A percentile compares a stretch with the other conserved stretches of the same genome.
phyloP scores from a whole-genome alignment of 2,113 vertebrate genomes.

The Phasianus colchicus region DNA sequence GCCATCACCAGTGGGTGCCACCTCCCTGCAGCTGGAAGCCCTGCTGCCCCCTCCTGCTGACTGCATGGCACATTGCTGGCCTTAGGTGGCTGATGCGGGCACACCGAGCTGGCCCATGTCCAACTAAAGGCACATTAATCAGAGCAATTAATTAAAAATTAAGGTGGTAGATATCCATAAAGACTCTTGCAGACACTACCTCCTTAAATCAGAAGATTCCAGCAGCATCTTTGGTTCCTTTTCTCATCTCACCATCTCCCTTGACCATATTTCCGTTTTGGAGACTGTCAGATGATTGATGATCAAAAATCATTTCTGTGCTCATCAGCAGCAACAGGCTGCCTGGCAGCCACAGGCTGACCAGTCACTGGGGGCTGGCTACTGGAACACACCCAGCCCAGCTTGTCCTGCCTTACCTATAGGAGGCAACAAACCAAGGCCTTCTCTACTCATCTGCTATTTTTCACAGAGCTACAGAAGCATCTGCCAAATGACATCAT shows the following conservation, averaged over 20 bases:
- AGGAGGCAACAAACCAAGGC: background rate
- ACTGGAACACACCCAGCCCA: background rate
- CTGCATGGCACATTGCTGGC: background rate
- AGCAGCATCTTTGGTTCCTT: background rate
- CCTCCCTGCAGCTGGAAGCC: background rate
- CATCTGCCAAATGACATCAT: background rate
- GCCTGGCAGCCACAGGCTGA: background rate
- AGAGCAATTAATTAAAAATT: background rate
- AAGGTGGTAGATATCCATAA: accelerated
- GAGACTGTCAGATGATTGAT: background rate
- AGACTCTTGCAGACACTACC: background rate
- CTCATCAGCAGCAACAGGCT: background rate
- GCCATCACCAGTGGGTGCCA: background rate
- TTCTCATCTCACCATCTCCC: background rate
- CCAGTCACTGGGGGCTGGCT: background rate
- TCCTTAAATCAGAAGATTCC: background rate
- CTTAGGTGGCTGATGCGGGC: background rate
- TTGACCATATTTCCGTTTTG: background rate
- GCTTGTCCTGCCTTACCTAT: background rate
- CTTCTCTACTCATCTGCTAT: background rate
- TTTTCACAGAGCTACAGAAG: background rate
- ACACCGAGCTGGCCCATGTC: background rate
- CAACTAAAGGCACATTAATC: background rate
- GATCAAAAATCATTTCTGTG: background rate
- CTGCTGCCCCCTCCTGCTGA: background rate